A percentile compares a stretch with the other conserved stretches of the same genome.
Conservation (phyloP, 2,113 vertebrate species). For the Cathartes aura region DNA sequence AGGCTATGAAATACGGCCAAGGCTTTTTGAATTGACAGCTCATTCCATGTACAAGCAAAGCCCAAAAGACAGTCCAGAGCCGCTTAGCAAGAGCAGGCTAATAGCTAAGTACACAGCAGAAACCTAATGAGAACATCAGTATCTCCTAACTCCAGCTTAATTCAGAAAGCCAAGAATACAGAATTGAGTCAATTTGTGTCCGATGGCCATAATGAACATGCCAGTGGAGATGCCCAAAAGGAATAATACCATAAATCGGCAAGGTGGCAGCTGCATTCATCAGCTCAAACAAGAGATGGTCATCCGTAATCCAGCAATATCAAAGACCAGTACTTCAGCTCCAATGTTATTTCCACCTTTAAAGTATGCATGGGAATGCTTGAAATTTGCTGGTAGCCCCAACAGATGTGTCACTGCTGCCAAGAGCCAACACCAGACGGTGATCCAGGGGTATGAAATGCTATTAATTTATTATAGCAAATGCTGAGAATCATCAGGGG, state of each 20-base stretch:
- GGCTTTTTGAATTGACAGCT: conserved; percentile 21
- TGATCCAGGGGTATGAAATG: not conserved
- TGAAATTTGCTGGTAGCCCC: not conserved
- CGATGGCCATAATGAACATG: not conserved
- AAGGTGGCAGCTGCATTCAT: conserved; percentile 31
- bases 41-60: not conserved
- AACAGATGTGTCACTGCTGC: conserved; percentile 1
- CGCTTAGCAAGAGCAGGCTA: conserved; percentile 8
- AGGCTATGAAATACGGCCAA: not conserved
- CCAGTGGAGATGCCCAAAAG: conserved; percentile 9
- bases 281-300: conserved; percentile 23
- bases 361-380: not conserved
- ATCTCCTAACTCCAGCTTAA: conserved; percentile 4
- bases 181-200: not conserved
- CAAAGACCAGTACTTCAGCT: not conserved
- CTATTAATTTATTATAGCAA: not conserved
- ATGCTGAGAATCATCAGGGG: not conserved
- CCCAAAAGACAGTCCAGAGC: not conserved
- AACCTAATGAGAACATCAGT: not conserved
- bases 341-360: not conserved
- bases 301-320: not conserved
- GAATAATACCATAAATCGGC: conserved; percentile 30
- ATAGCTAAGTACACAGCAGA: not conserved
- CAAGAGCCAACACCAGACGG: not conserved
- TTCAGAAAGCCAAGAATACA: not conserved